phyloP scores from a whole-genome alignment of 2,113 vertebrate genomes.

The Salvelinus namaycush region DNA sequence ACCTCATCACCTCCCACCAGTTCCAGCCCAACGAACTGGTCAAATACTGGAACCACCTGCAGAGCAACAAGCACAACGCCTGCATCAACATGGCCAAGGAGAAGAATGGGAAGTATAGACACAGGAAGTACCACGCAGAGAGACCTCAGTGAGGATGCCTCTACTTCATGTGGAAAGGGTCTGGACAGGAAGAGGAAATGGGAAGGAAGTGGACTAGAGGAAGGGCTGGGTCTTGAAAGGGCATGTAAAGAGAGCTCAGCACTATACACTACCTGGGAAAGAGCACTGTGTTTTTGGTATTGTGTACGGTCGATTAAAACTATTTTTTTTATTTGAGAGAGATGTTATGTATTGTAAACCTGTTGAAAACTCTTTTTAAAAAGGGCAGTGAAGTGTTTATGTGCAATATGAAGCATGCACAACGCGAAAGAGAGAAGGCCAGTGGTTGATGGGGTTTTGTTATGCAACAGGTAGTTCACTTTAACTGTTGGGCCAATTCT shows the following conservation, averaged over 20 bases:
- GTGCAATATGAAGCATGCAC: conserved; percentile 54
- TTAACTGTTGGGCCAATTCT: conserved; percentile 27
- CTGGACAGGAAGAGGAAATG: neutral
- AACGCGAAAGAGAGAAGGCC: conserved; percentile 10
- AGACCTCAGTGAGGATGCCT: conserved; percentile 50
- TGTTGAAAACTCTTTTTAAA: conserved; percentile 56
- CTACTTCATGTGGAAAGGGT: neutral
- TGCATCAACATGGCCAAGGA: conserved; percentile 91
- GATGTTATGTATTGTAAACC: conserved; percentile 66
- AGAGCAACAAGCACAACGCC: conserved; percentile 98
- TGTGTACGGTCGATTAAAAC: conserved; percentile 71
- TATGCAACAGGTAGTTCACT: conserved; percentile 16
- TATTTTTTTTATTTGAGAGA: conserved; percentile 75
- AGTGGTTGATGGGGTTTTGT: conserved; percentile 19
- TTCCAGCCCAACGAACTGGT: conserved; percentile 93
- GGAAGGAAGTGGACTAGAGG: conserved; percentile 3
- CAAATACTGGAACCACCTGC: conserved; percentile 97
- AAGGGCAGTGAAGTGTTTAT: conserved; percentile 23
- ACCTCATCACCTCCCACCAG: conserved; percentile 97
- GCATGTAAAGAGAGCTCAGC: conserved; percentile 54
- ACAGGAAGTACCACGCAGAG: conserved; percentile 86
- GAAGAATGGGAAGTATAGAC: conserved; percentile 85
- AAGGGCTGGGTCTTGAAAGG: conserved; percentile 25
- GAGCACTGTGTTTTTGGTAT: conserved; percentile 77
- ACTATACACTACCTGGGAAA: conserved; percentile 61